A percentile compares a stretch with the other conserved stretches of the same genome.
These are phyloP conservation scores for Blastobasis adustella DNA, from an alignment of 2,888 invertebrate species.

Conservation along the genomic window DNA sequence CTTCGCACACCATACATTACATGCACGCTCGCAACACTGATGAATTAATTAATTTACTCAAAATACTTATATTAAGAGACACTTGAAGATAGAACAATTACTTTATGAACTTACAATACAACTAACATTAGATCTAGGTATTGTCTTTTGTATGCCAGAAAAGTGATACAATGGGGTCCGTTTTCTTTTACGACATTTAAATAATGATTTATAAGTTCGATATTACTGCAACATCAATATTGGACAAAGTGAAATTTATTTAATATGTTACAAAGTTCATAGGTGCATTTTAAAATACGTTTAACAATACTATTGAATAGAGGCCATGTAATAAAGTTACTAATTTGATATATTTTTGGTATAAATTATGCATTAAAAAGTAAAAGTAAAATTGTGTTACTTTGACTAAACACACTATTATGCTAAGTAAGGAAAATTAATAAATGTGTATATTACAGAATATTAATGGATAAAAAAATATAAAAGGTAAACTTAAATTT, in stretches of 20 bases:
- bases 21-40: constrained; percentile 53
- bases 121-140: constrained; percentile 75
- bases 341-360: constrained; percentile 42
- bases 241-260: constrained; percentile 39
- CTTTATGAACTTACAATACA: constrained; percentile 66
- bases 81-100: constrained; percentile 73
- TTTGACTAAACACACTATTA: constrained; percentile 29
- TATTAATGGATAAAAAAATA: constrained; percentile 20
- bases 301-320: constrained; percentile 41
- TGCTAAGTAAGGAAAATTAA: constrained; percentile 15
- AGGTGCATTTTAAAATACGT: constrained; percentile 49
- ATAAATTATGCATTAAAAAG: constrained; percentile 37
- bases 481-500: constrained; percentile 12
- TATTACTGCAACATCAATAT: constrained; percentile 54
- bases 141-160: constrained; percentile 75
- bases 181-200: constrained; percentile 34
- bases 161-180: constrained; percentile 59
- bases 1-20: constrained; percentile 40
- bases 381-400: constrained; percentile 22
- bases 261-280: constrained; percentile 34
- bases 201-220: constrained; percentile 36
- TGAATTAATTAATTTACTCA: constrained; percentile 52
- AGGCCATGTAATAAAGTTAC: constrained; percentile 45
- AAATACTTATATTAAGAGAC: constrained; percentile 69
- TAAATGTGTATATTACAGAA: constrained; percentile 20